Evolutionary conservation across 1,140 invertebrate species (phyloP).

Genomic region (Pomacea maculata): DNA sequence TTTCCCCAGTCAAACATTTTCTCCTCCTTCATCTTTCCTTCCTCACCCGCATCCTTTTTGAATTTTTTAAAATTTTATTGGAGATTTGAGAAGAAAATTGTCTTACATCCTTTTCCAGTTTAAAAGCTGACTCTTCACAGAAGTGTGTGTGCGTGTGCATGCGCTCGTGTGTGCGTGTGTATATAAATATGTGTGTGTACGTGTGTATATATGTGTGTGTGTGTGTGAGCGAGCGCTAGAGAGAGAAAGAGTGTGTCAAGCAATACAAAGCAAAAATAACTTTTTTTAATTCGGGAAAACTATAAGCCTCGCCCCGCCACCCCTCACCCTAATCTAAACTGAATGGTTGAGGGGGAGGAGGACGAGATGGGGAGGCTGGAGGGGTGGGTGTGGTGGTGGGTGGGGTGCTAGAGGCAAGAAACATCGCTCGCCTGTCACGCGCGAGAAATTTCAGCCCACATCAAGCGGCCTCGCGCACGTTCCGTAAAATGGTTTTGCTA

Average conservation of each 20-base stretch:
- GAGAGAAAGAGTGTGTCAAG: neutral
- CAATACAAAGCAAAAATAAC: neutral
- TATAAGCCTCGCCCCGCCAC: neutral
- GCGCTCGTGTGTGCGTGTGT: neutral
- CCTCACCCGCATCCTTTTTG: too few species aligned
- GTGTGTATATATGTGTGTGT: conserved; percentile 3
- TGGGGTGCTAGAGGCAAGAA: neutral
- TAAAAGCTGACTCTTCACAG: neutral
- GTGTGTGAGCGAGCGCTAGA: neutral
- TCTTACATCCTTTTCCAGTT: neutral
- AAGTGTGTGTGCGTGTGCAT: neutral
- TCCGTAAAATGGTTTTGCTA: too few species aligned
- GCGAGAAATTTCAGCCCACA: too few species aligned
- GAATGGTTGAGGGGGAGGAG: too few species aligned
- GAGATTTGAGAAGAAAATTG: neutral
- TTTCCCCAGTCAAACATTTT: neutral
- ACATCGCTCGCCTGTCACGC: neutral
- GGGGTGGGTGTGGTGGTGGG: neutral
- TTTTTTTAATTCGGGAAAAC: neutral
- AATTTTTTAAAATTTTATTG: neutral
- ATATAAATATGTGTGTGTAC: neutral
- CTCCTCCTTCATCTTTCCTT: neutral
- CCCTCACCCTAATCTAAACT: neutral
- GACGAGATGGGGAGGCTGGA: too few species aligned
- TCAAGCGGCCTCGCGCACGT: too few species aligned